These are phyloP conservation scores for Chloebia gouldiae DNA, from an alignment of 2,113 vertebrate genomes.

Conservation along the genomic window DNA sequence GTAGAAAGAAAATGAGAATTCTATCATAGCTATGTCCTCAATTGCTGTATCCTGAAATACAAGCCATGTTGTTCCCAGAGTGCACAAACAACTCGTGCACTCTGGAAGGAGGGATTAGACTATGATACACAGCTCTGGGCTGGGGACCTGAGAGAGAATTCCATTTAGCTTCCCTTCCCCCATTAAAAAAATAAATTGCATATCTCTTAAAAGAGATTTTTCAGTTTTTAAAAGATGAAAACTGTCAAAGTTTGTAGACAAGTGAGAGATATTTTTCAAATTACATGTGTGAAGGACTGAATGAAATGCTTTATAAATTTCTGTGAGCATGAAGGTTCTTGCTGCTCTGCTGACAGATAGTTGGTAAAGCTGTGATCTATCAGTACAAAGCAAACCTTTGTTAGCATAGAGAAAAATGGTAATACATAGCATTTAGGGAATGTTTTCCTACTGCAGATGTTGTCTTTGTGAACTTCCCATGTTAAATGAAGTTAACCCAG, in stretches of 20 bases:
- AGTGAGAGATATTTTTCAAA: neutral
- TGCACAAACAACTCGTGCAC: fast-evolving
- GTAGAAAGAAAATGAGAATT: neutral
- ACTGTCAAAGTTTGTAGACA: neutral
- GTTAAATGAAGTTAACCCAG: neutral
- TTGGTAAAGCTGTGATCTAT: neutral
- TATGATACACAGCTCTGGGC: neutral
- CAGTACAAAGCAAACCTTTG: neutral
- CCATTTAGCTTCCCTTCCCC: neutral
- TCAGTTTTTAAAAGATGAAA: neutral
- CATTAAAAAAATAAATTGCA: neutral
- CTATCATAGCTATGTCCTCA: fast-evolving
- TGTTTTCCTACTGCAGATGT: neutral
- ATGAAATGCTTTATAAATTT: neutral
- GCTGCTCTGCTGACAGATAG: neutral
- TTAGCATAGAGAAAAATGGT: neutral
- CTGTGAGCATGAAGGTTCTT: neutral
- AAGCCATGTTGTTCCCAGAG: neutral
- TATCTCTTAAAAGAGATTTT: neutral
- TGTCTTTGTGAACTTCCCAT: neutral
- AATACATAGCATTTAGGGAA: neutral
- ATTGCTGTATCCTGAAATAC: fast-evolving
- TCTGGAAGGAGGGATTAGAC: neutral
- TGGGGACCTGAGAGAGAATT: neutral
- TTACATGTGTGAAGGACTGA: neutral